A percentile compares a stretch with the other conserved stretches of the same genome.
Evolutionary conservation across 2,888 invertebrate genomes (phyloP).

Genomic region (Caenorhabditis afra): DNA sequence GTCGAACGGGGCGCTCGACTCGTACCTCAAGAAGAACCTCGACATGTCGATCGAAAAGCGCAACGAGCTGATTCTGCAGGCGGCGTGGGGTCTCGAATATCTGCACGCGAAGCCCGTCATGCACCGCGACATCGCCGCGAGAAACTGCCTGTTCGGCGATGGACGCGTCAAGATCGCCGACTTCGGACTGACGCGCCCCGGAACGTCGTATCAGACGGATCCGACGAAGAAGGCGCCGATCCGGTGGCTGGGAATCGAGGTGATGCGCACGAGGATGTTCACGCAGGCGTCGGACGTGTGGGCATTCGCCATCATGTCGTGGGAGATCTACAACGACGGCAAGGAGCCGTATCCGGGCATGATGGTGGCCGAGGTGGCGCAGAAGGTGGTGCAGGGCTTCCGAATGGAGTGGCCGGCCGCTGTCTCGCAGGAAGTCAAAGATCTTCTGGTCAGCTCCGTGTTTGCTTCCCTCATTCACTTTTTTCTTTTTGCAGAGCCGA

Average conservation of each 20-base stretch:
- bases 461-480: slow-evolving; percentile 1
- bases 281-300: slow-evolving; percentile 67
- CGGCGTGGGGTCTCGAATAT: slow-evolving; percentile 68
- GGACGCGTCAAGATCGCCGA: slow-evolving; percentile 61
- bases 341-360: slow-evolving; percentile 67
- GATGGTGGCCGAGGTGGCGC: slow-evolving; percentile 65
- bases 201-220: slow-evolving; percentile 56
- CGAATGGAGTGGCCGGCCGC: slow-evolving; percentile 57
- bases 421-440: slow-evolving; percentile 8
- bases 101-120: slow-evolving; percentile 58
- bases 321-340: slow-evolving; percentile 64
- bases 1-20: slow-evolving; percentile 65
- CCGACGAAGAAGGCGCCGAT: slow-evolving; percentile 65
- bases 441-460: slow-evolving; percentile 15
- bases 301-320: slow-evolving; percentile 62
- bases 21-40: slow-evolving; percentile 67
- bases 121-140: slow-evolving; percentile 67
- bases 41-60: slow-evolving; percentile 50
- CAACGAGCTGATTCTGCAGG: slow-evolving; percentile 56
- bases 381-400: slow-evolving; percentile 53
- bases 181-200: slow-evolving; percentile 64
- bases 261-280: slow-evolving; percentile 58
- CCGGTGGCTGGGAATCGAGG: slow-evolving; percentile 71
- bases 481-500: slow-evolving; percentile 25
- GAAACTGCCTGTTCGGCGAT: slow-evolving; percentile 67